phyloP scores from a whole-genome alignment of 1,140 invertebrate genomes.

The Lasaia peninsularis region DNA sequence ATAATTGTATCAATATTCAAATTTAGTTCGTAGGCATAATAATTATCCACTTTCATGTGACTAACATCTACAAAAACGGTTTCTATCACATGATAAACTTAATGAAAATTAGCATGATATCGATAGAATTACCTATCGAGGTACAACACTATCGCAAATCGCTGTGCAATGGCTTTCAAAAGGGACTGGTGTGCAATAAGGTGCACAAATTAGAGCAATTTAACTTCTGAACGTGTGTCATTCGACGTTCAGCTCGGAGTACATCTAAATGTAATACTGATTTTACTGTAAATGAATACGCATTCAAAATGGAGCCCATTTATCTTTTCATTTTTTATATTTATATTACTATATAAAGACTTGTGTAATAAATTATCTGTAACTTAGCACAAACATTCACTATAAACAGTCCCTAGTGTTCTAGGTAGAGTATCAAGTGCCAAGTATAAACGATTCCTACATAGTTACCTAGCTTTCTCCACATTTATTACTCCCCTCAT shows the following conservation, averaged over 20 bases:
- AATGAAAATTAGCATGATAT: neutral
- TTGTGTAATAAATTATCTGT: neutral
- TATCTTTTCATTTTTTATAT: slow-evolving; percentile 3
- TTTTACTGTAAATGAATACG: slow-evolving; percentile 38
- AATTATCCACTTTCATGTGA: no score
- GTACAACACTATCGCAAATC: slow-evolving; percentile 46
- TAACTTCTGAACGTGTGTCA: slow-evolving; percentile 67
- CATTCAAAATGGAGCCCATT: slow-evolving; percentile 5
- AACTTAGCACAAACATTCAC: no score
- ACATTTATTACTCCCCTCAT: no score
- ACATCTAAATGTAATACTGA: slow-evolving; percentile 4
- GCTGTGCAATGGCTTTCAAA: slow-evolving; percentile 52
- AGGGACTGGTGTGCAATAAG: slow-evolving; percentile 60
- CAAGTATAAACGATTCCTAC: no score
- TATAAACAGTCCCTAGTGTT: no score
- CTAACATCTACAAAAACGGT: no score
- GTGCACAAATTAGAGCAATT: slow-evolving; percentile 72
- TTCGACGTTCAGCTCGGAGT: slow-evolving; percentile 19
- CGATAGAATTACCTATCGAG: neutral
- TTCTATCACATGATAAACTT: no score
- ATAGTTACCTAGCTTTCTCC: no score
- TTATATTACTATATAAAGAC: neutral
- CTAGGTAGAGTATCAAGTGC: no score
- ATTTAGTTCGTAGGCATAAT: no score
- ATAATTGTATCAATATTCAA: no score